Evolutionary conservation across 2,888 invertebrate genomes (phyloP).

Genomic region (Trichacis sp.): DNA sequence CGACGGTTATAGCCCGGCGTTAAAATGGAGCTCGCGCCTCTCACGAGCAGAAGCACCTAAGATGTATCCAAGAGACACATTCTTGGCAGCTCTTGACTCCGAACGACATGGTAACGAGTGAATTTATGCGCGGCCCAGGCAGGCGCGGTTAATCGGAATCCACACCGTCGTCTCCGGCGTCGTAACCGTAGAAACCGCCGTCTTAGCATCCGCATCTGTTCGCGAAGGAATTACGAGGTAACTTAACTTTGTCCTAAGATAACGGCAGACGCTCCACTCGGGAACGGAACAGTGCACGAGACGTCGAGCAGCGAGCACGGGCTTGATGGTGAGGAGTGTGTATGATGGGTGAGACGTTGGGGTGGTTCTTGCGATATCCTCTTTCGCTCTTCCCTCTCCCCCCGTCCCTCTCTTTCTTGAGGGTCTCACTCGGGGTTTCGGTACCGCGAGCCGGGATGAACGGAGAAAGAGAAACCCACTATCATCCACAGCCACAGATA

Average conservation of each 20-base stretch:
- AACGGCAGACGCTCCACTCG: conserved; percentile 59
- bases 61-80: conserved; percentile 21
- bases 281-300: conserved; percentile 51
- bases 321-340: no score
- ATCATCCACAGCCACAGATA: conserved; percentile 68
- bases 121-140: conserved; percentile 45
- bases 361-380: conserved; percentile 64
- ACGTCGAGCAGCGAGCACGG: conserved; percentile 48
- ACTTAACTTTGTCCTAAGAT: conserved; percentile 67
- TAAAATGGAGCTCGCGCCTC: conserved; percentile 13
- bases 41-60: conserved; percentile 14
- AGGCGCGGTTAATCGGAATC: conserved; percentile 46
- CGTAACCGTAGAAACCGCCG: conserved; percentile 49
- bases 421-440: conserved; percentile 34
- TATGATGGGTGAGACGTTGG: conserved; percentile 67
- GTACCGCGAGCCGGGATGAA: conserved; percentile 22
- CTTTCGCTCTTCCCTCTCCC: conserved; percentile 40
- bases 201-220: conserved; percentile 68
- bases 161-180: conserved; percentile 44
- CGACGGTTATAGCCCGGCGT: background rate
- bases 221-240: conserved; percentile 68
- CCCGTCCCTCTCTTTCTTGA: conserved; percentile 31
- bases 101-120: conserved; percentile 44
- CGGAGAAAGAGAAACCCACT: conserved; percentile 50
- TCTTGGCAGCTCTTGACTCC: conserved; percentile 26